Conservation (phyloP, 2,888 invertebrate species). For the Oxystoma pomonae region DNA sequence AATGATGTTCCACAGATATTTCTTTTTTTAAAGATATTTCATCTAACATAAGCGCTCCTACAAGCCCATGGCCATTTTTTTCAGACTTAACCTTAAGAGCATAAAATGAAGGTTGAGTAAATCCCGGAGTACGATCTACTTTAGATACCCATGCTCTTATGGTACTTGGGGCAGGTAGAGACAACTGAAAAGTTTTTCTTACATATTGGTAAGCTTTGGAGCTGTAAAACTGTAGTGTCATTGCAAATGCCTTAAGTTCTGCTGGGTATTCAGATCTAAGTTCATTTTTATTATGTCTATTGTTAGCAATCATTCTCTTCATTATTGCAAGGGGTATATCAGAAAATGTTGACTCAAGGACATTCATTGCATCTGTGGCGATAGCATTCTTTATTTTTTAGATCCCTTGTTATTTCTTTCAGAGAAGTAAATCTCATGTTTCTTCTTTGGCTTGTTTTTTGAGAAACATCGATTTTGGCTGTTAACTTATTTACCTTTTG, state of each 20-base stretch:
- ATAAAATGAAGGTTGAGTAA: constrained; percentile 6
- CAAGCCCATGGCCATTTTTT: background rate
- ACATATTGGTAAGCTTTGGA: constrained; percentile 14
- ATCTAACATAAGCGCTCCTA: constrained; percentile 10
- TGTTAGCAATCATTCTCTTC: background rate
- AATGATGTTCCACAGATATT: background rate
- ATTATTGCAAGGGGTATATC: constrained; percentile 4
- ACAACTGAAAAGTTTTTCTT: constrained; percentile 12
- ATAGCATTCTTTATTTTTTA: background rate
- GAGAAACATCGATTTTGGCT: background rate
- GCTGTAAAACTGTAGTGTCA: constrained; percentile 14
- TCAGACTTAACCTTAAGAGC: constrained; percentile 1
- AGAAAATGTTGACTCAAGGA: background rate
- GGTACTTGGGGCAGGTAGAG: constrained; percentile 6
- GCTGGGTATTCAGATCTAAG: constrained; percentile 1
- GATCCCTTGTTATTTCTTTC: background rate
- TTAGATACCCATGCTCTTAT: constrained; percentile 9
- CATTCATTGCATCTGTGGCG: background rate
- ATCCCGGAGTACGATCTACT: constrained; percentile 12
- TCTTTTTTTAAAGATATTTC: constrained; percentile 14
- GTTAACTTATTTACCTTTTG: background rate
- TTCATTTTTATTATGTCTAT: no score
- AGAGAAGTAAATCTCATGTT: background rate
- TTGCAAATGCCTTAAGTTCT: constrained; percentile 12
- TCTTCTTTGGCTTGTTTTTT: background rate